Conservation (phyloP, 1,140 invertebrate species). For the Samia ricini region DNA sequence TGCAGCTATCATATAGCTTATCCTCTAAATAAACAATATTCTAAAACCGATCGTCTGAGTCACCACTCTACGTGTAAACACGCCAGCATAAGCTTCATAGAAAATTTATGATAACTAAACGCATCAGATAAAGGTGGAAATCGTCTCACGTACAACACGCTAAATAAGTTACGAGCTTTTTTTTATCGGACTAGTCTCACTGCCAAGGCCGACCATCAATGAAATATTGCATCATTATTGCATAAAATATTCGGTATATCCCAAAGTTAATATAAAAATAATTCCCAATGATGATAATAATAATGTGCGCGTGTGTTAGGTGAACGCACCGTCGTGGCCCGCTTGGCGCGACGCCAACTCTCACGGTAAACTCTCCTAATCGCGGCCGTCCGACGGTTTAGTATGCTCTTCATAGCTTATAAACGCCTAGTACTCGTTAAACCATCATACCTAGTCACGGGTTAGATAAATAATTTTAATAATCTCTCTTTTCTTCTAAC, state of each 20-base stretch:
- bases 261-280: constrained; percentile 28
- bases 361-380: constrained; percentile 65
- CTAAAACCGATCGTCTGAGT: neutral
- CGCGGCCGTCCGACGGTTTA: constrained; percentile 43
- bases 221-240: constrained; percentile 1
- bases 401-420: constrained; percentile 59
- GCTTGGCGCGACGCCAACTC: constrained; percentile 63
- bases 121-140: constrained; percentile 2
- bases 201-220: constrained; percentile 8
- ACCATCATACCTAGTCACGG: constrained; percentile 34
- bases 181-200: neutral
- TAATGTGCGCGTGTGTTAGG: constrained; percentile 52
- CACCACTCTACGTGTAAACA: neutral
- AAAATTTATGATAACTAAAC: constrained; percentile 7
- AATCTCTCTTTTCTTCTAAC: constrained; percentile 7
- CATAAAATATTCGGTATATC: constrained; percentile 32
- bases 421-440: constrained; percentile 56
- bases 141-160: constrained; percentile 3
- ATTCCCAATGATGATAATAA: constrained; percentile 55
- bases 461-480: neutral
- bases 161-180: neutral
- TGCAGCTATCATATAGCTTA: neutral
- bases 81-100: neutral
- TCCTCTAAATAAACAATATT: constrained; percentile 1
- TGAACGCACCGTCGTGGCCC: constrained; percentile 62